Evolutionary conservation across 1,140 invertebrate genomes (phyloP), one percentile per base, ranked within the genome.

Genomic region (Protaetia brevitarsis): DNA sequence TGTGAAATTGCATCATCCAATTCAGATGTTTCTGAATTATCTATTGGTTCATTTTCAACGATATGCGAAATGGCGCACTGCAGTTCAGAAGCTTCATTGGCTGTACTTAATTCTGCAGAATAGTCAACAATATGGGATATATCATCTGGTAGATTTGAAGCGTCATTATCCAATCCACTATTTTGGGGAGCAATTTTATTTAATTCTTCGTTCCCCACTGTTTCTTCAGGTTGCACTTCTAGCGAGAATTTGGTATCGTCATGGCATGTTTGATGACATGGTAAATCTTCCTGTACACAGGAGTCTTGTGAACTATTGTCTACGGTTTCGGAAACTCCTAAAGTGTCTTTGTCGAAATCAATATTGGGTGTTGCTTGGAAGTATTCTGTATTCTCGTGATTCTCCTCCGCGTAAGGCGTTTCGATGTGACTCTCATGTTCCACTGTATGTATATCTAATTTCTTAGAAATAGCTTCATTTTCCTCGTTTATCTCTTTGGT

Each of bases 31-130:
- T 51, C 41, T 10, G 41, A 51, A 51, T 51, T 13, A 8, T 51
- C 41, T 51, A 23, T 51, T 23, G 41, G 41, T 2, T 23, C 13
- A 51, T 51, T 23, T 19, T 51, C 41, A 6, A 51, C 41, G 19
- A 51, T 51, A 23, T 51, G 41, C 6, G 41, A 51, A 51, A 51
- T 51, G 7, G 41, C 41, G 11, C 41, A 51, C 19, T 51, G 41
- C 19, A 51, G 16, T 23, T 51, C 41, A 8, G 41, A 51, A 23
- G 41, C 19, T 51, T 51, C 41, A 7, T 51, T 23, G 19, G 7
- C 11, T 8, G 11, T 11, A 51, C 5, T 23, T 23, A 23, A 16
- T 8, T 10, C 11, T 7, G 13, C 3, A 8, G 3, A 7, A 21
- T 23, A 51, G 2, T 51, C 19, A 51, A 19, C 5, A 7, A 1